Conservation (phyloP, 2,113 vertebrate species). For the Dermatemys mawii region DNA sequence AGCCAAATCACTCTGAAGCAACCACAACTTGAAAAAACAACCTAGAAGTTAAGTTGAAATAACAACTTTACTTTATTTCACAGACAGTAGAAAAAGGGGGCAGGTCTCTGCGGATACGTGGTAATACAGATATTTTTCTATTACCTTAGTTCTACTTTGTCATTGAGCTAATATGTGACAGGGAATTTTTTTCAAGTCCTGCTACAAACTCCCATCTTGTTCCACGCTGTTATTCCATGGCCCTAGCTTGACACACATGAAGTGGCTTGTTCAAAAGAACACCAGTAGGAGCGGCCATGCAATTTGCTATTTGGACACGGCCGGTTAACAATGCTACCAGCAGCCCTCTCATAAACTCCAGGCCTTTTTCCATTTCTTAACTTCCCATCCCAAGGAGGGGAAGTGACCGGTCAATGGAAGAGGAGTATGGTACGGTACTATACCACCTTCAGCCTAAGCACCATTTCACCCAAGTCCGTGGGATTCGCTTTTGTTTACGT, state of each 20-base stretch:
- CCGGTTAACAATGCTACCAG: background rate
- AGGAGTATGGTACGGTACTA: background rate
- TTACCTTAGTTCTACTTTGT: too few species aligned
- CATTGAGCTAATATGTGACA: background rate
- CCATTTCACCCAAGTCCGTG: too few species aligned
- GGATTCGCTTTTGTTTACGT: too few species aligned
- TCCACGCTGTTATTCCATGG: background rate
- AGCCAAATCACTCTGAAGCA: fast-evolving
- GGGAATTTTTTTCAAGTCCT: background rate
- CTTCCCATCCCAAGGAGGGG: background rate
- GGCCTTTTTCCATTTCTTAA: background rate
- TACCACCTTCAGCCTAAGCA: background rate
- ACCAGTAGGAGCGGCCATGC: background rate
- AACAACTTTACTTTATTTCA: fast-evolving
- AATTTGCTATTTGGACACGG: background rate
- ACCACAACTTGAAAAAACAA: fast-evolving
- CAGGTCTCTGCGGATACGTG: fast-evolving
- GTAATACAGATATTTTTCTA: too few species aligned
- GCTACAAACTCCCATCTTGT: background rate
- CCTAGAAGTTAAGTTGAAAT: fast-evolving
- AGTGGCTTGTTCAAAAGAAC: background rate
- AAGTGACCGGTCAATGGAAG: background rate
- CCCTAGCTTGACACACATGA: background rate
- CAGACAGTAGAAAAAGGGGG: background rate
- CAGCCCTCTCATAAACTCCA: background rate